phyloP scores from a whole-genome alignment of 1,140 invertebrate species.

The Apis florea region DNA sequence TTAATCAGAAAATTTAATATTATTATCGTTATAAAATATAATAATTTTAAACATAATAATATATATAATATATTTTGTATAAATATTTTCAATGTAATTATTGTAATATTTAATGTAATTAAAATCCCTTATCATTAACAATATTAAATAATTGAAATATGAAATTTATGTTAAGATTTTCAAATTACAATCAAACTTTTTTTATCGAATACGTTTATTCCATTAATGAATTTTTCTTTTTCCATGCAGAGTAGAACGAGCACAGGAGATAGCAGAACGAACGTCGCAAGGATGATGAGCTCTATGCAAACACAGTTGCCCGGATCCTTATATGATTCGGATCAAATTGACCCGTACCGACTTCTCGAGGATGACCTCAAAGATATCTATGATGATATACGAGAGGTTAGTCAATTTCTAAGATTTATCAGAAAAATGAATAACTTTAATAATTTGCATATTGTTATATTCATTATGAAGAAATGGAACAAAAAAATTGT shows the following conservation, averaged over 20 bases:
- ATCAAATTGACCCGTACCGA: constrained; percentile 91
- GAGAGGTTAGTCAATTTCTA: constrained; percentile 83
- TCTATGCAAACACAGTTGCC: constrained; percentile 86
- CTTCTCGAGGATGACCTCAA: constrained; percentile 92
- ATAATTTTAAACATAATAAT: too few species aligned
- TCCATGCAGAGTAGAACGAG: constrained; percentile 66
- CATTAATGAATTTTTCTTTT: constrained; percentile 45
- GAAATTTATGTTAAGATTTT: neutral
- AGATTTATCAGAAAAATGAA: neutral
- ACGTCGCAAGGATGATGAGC: constrained; percentile 80
- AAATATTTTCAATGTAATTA: too few species aligned
- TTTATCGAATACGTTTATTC: neutral
- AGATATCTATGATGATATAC: constrained; percentile 84
- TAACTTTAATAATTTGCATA: too few species aligned
- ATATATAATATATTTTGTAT: too few species aligned
- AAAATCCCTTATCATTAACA: too few species aligned
- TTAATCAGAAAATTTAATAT: too few species aligned
- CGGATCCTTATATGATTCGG: constrained; percentile 86
- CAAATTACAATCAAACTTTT: constrained; percentile 26
- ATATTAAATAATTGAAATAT: too few species aligned
- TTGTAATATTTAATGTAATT: too few species aligned
- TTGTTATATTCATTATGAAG: too few species aligned
- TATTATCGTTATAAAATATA: too few species aligned
- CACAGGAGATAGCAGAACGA: constrained; percentile 69
- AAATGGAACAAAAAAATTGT: too few species aligned